phyloP scores from a whole-genome alignment of 2,888 invertebrate genomes.

The Cheilosia scutellata region DNA sequence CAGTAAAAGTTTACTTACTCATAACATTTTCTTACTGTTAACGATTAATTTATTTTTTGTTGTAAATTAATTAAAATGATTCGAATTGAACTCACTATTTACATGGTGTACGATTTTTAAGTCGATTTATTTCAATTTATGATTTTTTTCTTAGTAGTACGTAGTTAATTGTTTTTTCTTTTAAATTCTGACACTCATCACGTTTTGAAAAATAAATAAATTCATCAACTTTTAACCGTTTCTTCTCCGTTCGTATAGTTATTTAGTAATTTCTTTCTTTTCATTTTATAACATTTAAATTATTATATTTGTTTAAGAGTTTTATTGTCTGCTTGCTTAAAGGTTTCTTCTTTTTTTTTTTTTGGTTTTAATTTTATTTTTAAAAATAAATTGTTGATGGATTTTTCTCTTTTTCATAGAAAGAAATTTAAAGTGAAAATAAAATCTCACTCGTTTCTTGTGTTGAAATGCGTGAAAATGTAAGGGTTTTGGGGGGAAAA shows the following conservation, averaged over 20 bases:
- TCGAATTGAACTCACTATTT: conserved; percentile 70
- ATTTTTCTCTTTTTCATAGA: conserved; percentile 20
- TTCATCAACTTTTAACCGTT: conserved; percentile 50
- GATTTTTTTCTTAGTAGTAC: conserved; percentile 31
- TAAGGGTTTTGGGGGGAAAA: conserved; percentile 24
- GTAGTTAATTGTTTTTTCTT: conserved; percentile 17
- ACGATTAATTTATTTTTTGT: conserved; percentile 50
- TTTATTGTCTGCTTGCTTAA: conserved; percentile 72
- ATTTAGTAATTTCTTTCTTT: too few relatives aligned
- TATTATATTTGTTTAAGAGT: conserved; percentile 39
- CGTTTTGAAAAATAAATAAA: conserved; percentile 67
- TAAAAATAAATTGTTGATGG: conserved; percentile 53
- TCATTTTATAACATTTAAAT: conserved; percentile 38
- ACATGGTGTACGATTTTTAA: conserved; percentile 52
- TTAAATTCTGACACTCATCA: conserved; percentile 49
- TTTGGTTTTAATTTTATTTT: too few relatives aligned
- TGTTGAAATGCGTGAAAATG: conserved; percentile 44
- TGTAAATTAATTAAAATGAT: conserved; percentile 60
- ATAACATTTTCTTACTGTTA: conserved; percentile 58
- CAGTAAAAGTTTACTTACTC: conserved; percentile 51
- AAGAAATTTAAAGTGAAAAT: conserved; percentile 38
- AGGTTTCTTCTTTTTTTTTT: conserved; percentile 48
- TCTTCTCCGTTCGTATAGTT: conserved; percentile 28
- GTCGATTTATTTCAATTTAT: conserved; percentile 50
- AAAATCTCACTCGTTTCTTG: conserved; percentile 66